Conservation (phyloP, 1,140 invertebrate species). For the Heliconius congener region DNA sequence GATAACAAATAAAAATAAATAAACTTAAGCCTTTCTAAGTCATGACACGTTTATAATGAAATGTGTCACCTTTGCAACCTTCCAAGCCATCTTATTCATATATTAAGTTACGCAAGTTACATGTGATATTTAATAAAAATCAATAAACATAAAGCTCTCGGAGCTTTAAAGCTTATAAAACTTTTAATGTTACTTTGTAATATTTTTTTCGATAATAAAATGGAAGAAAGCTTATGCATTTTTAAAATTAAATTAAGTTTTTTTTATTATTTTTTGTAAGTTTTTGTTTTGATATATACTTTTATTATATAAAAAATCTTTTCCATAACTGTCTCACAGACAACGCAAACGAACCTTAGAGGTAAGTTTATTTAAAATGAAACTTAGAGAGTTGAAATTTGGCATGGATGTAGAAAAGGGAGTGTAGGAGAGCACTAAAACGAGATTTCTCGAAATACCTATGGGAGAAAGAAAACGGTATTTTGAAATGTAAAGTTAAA, state of each 20-base stretch:
- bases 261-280: no score
- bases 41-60: background rate
- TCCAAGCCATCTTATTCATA: background rate
- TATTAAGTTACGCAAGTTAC: background rate
- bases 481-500: no score
- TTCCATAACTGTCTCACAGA: no score
- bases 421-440: no score
- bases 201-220: background rate
- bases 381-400: no score
- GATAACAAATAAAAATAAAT: conserved; percentile 1
- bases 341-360: no score
- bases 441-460: no score
- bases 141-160: background rate
- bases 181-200: background rate
- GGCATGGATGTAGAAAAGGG: no score
- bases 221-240: background rate
- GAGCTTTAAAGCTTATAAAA: background rate
- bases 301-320: no score
- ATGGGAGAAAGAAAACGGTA: no score
- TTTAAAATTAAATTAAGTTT: background rate
- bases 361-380: no score
- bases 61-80: conserved; percentile 7
- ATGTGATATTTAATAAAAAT: conserved; percentile 8
- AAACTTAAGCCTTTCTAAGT: background rate
- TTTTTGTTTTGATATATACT: background rate